Evolutionary conservation across 2,113 vertebrate species (phyloP), one percentile per base, ranked within the genome.

Genomic region (Sisor rabdophorus): DNA sequence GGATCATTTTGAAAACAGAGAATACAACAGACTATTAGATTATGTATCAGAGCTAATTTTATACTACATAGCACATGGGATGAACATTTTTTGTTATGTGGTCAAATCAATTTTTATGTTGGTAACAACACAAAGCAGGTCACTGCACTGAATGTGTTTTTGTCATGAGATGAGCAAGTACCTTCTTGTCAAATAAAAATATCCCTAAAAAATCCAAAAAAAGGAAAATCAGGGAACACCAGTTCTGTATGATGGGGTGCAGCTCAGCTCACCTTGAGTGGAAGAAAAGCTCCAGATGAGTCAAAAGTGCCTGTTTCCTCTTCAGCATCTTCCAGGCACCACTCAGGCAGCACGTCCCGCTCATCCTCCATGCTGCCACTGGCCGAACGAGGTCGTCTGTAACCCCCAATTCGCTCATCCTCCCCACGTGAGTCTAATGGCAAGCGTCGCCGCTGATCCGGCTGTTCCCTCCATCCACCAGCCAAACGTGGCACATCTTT

Each of bases 271-370:
- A 96, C 96, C 92, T 99, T 99, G 65, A 97, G 89, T 71, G 95
- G 96, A 4, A 97, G 93, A 85, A 98, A 99, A 0, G 97, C 97
- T 79, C 97, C 97, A 0, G 97, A 98, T 0, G 97, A 99, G 84
- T 99, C 97, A 73, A 99, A 99, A 0, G 97, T 99, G 81, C 97
- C 97, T 30, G 95, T 98, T 84, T 99, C 97, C 81, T 98, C 97
- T 7, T 99, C 97, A 0, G 96, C 96, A 9, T 99, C 97, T 82
- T 99, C 97, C 72, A 99, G 90, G 79, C 97, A 99, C 97, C 97
- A 99, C 83, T 99, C 97, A 0, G 97, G 97, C 77, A 99, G 92
- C 78, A 92, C 95, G 84, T 98, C 96, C 84, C 95, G 90, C 85
- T 99, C 97, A 0, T 99, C 97, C 0, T 99, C 97, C 80, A 96